Evolutionary conservation across 2,797 vertebrate species (phyloP).

Genomic region (Pangasius larnaudii): DNA sequence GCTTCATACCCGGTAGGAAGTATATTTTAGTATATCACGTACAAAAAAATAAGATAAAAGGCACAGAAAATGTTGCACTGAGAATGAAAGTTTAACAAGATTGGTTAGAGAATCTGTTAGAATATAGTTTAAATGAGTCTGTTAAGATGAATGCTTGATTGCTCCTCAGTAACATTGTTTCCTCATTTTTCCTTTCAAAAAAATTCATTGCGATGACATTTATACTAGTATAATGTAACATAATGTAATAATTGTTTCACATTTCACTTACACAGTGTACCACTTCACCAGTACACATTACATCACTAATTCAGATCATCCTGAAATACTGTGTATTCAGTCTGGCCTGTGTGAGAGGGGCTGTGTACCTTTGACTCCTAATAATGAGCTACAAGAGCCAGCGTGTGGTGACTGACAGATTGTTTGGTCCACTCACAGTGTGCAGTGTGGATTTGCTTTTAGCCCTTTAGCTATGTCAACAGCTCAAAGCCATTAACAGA

Average conservation of each 20-base stretch:
- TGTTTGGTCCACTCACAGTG: conserved; percentile 62
- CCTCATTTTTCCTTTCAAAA: neutral
- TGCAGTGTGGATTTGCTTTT: conserved; percentile 63
- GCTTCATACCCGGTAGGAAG: neutral
- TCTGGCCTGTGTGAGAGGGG: conserved; percentile 14
- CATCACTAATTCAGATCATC: neutral
- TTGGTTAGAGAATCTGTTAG: neutral
- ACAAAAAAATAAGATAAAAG: neutral
- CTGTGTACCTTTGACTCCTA: conserved; percentile 49
- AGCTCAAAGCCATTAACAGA: conserved; percentile 70
- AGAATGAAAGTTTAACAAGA: neutral
- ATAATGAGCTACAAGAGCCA: conserved; percentile 59
- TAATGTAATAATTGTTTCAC: neutral
- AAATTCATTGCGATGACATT: neutral
- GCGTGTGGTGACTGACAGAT: conserved; percentile 60
- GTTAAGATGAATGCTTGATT: conserved; percentile 21
- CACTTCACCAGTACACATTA: neutral
- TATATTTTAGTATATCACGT: neutral
- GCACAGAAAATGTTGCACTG: neutral
- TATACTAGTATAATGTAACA: neutral
- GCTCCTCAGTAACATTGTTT: neutral
- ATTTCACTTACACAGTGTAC: neutral
- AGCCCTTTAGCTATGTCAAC: conserved; percentile 63
- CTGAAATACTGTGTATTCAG: neutral
- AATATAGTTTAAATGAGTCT: neutral